Evolutionary conservation across 2,113 vertebrate genomes (phyloP).

Genomic region (Dasyurus viverrinus): DNA sequence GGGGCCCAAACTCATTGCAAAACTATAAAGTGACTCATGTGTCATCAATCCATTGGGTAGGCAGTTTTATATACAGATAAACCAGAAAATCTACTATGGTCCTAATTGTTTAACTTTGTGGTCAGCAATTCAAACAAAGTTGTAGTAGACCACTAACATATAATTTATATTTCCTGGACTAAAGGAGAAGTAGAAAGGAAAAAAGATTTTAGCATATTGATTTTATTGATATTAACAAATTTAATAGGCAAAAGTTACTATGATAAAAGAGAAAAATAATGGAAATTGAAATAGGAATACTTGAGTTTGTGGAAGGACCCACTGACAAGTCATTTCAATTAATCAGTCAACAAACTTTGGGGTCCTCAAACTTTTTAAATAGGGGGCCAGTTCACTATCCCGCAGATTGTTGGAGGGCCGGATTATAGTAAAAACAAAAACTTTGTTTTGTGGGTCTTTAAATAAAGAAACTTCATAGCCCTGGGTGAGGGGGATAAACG

Average conservation of each 20-base stretch:
- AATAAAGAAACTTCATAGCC: too few species aligned
- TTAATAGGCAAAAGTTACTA: not conserved
- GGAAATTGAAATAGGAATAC: not conserved
- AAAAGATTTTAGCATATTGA: slow-evolving; percentile 14
- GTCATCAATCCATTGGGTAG: slow-evolving; percentile 31
- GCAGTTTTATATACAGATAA: slow-evolving; percentile 22
- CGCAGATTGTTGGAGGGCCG: too few species aligned
- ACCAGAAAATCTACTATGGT: not conserved
- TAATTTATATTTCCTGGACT: not conserved
- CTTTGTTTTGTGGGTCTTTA: too few species aligned
- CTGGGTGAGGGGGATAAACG: too few species aligned
- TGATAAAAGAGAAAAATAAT: not conserved
- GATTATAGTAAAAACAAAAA: too few species aligned
- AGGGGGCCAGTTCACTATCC: too few species aligned
- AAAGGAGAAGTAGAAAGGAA: not conserved
- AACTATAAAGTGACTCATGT: slow-evolving; percentile 49
- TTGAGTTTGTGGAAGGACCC: not conserved
- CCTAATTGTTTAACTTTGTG: slow-evolving; percentile 22
- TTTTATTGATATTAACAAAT: slow-evolving; percentile 42
- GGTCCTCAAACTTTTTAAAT: too few species aligned
- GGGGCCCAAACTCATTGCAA: slow-evolving; percentile 51
- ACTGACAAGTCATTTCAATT: not conserved
- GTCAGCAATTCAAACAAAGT: slow-evolving; percentile 19
- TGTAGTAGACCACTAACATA: not conserved
- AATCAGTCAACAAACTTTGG: not conserved